These are phyloP conservation scores for Ephydatia muelleri DNA, from an alignment of 37 sponge, comb jelly and placozoan species.

Conservation along the genomic window DNA sequence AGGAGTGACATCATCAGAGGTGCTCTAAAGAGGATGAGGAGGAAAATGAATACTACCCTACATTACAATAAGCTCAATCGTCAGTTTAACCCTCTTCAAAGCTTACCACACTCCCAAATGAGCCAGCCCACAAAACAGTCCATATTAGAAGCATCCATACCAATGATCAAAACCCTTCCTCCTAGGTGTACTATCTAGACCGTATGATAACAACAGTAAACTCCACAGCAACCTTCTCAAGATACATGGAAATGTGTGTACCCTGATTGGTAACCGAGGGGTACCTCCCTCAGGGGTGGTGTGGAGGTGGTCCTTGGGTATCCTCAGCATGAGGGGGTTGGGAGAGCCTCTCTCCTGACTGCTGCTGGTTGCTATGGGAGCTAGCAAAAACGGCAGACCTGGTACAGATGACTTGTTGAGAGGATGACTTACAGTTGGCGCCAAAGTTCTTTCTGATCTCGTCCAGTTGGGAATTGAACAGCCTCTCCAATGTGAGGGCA, in stretches of 20 bases:
- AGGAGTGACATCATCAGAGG: background rate
- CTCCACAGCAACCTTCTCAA: too few relatives aligned
- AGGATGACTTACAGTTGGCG: background rate
- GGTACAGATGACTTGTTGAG: too few relatives aligned
- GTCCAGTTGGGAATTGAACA: background rate
- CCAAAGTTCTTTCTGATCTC: background rate
- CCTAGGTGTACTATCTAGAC: too few relatives aligned
- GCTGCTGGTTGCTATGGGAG: background rate
- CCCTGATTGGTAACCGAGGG: background rate
- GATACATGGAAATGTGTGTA: too few relatives aligned
- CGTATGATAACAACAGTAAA: too few relatives aligned
- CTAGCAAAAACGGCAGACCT: too few relatives aligned
- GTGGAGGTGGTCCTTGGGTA: constrained; percentile 36
- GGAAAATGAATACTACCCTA: background rate
- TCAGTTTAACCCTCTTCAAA: too few relatives aligned
- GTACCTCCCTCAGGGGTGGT: background rate
- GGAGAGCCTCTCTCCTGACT: background rate
- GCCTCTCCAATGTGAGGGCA: constrained; percentile 11
- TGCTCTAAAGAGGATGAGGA: background rate
- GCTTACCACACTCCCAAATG: too few relatives aligned
- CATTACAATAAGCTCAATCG: too few relatives aligned
- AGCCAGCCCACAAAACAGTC: too few relatives aligned
- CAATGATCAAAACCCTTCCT: too few relatives aligned
- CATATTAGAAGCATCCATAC: too few relatives aligned
- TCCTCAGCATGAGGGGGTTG: constrained; percentile 31